phyloP scores from a whole-genome alignment of 1,140 invertebrate species.

The Thaumetopoea pityocampa region DNA sequence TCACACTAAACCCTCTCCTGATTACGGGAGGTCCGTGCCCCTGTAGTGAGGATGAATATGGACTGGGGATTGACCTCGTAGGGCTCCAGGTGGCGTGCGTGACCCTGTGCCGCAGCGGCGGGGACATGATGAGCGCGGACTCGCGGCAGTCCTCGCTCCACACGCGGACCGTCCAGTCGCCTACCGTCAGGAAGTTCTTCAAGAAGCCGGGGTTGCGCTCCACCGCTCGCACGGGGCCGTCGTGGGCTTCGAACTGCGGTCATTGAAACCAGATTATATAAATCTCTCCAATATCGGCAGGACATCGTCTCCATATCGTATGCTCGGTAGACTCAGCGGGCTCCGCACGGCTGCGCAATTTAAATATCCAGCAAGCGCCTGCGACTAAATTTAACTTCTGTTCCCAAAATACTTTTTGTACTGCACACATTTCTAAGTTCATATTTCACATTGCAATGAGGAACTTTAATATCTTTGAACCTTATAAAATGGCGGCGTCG shows the following conservation, averaged over 20 bases:
- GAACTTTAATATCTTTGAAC: too few species aligned
- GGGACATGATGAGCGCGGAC: constrained; percentile 91
- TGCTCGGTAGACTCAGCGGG: background rate
- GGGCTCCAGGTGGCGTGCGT: constrained; percentile 93
- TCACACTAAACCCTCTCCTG: too few species aligned
- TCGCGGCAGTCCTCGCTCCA: constrained; percentile 95
- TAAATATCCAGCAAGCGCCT: too few species aligned
- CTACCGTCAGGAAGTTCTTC: constrained; percentile 93
- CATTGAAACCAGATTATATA: constrained; percentile 4
- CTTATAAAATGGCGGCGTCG: too few species aligned
- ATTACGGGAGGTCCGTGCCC: too few species aligned
- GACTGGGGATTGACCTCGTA: constrained; percentile 76
- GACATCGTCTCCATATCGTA: background rate
- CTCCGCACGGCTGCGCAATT: too few species aligned
- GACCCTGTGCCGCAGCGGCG: constrained; percentile 81
- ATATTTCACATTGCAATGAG: too few species aligned
- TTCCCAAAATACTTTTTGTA: too few species aligned
- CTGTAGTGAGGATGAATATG: too few species aligned
- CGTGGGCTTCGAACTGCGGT: constrained; percentile 83
- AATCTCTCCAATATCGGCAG: background rate
- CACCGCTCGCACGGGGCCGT: constrained; percentile 87
- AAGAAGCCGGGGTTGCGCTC: constrained; percentile 91
- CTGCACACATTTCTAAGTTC: too few species aligned
- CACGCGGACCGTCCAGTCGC: constrained; percentile 92
- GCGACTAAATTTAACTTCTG: too few species aligned